phyloP scores from a whole-genome alignment of 2,888 invertebrate species.

The Lobophora halterata region DNA sequence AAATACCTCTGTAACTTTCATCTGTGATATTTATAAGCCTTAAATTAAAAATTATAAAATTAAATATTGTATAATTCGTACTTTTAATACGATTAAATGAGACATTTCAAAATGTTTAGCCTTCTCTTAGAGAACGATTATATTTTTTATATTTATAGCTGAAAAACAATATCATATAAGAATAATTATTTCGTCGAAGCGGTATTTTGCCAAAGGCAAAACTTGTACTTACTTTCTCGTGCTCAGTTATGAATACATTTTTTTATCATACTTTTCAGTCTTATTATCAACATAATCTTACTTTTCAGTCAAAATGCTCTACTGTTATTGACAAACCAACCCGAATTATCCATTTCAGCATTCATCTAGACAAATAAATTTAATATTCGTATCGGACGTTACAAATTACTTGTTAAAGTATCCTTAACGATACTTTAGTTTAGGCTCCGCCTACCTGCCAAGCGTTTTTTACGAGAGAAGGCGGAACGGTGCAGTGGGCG shows the following conservation, averaged over 20 bases:
- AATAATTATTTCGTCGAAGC: too few species aligned
- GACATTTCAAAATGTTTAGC: too few species aligned
- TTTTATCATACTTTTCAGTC: neutral
- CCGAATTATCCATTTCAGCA: conserved; percentile 17
- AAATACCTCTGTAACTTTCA: conserved; percentile 35
- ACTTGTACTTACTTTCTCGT: too few species aligned
- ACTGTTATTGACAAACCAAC: conserved; percentile 8
- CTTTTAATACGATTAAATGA: too few species aligned
- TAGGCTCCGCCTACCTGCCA: conserved; percentile 69
- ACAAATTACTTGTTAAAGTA: conserved; percentile 79
- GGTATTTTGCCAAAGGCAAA: too few species aligned
- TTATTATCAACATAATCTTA: neutral
- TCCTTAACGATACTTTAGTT: conserved; percentile 73
- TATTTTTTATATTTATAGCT: too few species aligned
- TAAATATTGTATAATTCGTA: too few species aligned
- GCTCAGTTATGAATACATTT: too few species aligned
- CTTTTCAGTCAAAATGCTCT: conserved; percentile 5
- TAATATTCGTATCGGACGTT: conserved; percentile 67
- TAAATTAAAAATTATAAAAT: too few species aligned
- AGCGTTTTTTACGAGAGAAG: conserved; percentile 54
- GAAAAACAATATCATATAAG: too few species aligned
- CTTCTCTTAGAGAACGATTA: too few species aligned
- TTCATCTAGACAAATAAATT: conserved; percentile 56
- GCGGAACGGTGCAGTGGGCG: conserved; percentile 56
- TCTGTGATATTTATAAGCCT: conserved; percentile 6